phyloP scores from a whole-genome alignment of 2,113 vertebrate species.

The Amia ocellicauda region DNA sequence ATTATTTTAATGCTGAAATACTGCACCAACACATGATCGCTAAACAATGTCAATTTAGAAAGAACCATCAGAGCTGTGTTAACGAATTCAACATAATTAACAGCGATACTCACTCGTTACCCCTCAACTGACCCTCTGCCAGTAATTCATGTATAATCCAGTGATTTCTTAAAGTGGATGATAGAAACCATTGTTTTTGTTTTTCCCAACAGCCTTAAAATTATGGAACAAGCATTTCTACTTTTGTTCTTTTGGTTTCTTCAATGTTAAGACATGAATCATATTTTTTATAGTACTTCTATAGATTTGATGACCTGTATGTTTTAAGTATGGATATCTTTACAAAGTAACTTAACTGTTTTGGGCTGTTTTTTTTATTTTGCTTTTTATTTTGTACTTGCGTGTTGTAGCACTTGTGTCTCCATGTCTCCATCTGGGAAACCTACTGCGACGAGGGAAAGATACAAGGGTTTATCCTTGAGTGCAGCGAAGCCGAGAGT shows the following conservation, averaged over 20 bases:
- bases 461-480: too few species aligned
- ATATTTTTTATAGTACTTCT: slow-evolving; percentile 63
- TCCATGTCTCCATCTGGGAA: slow-evolving; percentile 58
- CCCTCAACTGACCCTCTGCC: slow-evolving; percentile 58
- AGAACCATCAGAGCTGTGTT: neutral
- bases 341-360: slow-evolving; percentile 63
- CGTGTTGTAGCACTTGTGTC: slow-evolving; percentile 78
- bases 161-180: slow-evolving; percentile 45
- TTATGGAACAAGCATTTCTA: slow-evolving; percentile 62
- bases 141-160: slow-evolving; percentile 60
- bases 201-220: slow-evolving; percentile 77
- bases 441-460: slow-evolving; percentile 18
- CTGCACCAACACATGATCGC: slow-evolving; percentile 17
- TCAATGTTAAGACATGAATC: slow-evolving; percentile 54
- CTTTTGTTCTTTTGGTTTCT: slow-evolving; percentile 55
- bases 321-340: slow-evolving; percentile 67
- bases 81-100: slow-evolving; percentile 14
- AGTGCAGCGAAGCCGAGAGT: too few species aligned
- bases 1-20: slow-evolving; percentile 17
- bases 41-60: slow-evolving; percentile 14
- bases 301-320: slow-evolving; percentile 63
- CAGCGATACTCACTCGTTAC: slow-evolving; percentile 57
- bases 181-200: slow-evolving; percentile 51
- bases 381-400: slow-evolving; percentile 54
- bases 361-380: slow-evolving; percentile 18